These are phyloP conservation scores for Morone saxatilis DNA, from an alignment of 2,113 vertebrate genomes.

Conservation along the genomic window DNA sequence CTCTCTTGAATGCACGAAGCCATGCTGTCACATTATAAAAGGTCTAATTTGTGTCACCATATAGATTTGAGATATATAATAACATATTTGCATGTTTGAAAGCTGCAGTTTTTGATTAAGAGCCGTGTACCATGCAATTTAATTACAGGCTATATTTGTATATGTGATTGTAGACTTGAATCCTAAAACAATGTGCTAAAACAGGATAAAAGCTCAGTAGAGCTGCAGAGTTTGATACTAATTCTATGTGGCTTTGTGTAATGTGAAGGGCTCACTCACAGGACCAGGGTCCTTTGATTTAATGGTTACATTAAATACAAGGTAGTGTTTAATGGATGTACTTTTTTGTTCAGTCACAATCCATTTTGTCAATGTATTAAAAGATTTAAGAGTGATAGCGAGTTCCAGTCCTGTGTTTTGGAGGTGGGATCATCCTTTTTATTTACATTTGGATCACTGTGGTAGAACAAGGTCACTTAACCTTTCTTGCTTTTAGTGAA, in stretches of 20 bases:
- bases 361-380: not conserved
- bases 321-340: not conserved
- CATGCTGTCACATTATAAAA: not conserved
- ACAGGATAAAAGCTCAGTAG: not conserved
- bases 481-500: not conserved
- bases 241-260: too few species aligned
- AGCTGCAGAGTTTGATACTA: not conserved
- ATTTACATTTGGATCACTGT: not conserved
- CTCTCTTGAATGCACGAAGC: not conserved
- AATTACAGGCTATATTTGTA: not conserved
- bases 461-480: not conserved
- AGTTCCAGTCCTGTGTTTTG: not conserved
- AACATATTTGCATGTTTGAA: not conserved
- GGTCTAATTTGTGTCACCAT: not conserved
- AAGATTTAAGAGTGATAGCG: not conserved
- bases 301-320: not conserved
- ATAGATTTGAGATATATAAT: not conserved
- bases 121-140: not conserved
- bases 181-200: not conserved
- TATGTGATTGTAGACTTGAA: not conserved
- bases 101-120: not conserved
- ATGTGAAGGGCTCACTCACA: not conserved
- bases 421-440: not conserved
- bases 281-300: not conserved
- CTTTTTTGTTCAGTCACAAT: not conserved